A percentile compares a stretch with the other conserved stretches of the same genome.
Conservation (phyloP, 2,113 vertebrate genomes). For the Platichthys stellatus region DNA sequence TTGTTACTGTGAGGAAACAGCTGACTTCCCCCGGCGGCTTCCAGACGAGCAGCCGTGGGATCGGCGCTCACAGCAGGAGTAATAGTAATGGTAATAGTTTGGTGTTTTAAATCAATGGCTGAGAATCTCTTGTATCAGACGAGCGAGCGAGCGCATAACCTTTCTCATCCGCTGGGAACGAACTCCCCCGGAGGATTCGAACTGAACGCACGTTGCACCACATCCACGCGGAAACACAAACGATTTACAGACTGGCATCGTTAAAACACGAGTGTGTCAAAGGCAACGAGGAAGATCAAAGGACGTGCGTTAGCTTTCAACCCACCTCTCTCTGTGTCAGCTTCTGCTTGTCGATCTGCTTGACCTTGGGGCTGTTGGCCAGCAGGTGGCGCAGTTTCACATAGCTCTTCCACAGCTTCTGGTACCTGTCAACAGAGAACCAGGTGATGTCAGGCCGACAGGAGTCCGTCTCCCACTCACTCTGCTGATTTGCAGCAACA, state of each 20-base stretch:
- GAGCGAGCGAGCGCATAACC: neutral
- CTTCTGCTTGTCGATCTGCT: slow-evolving; percentile 98
- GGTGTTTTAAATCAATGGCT: slow-evolving; percentile 32
- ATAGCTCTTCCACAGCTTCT: slow-evolving; percentile 99
- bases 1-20: neutral
- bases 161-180: slow-evolving; percentile 17
- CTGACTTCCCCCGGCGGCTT: neutral
- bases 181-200: slow-evolving; percentile 20
- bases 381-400: slow-evolving; percentile 98
- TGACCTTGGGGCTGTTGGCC: slow-evolving; percentile 98
- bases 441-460: slow-evolving; percentile 19
- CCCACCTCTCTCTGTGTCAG: slow-evolving; percentile 95
- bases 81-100: slow-evolving; percentile 18
- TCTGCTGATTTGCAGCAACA: slow-evolving; percentile 31
- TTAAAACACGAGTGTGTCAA: slow-evolving; percentile 12
- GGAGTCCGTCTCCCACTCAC: slow-evolving; percentile 18
- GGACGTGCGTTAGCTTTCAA: neutral
- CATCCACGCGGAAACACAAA: neutral
- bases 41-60: slow-evolving; percentile 31
- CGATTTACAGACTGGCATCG: too few species aligned
- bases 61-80: slow-evolving; percentile 36
- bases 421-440: slow-evolving; percentile 85
- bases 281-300: neutral
- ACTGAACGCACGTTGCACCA: neutral
- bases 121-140: neutral